Evolutionary conservation across 2,113 vertebrate species (phyloP), one percentile per base, ranked within the genome.

Genomic region (Ceratotherium simum): DNA sequence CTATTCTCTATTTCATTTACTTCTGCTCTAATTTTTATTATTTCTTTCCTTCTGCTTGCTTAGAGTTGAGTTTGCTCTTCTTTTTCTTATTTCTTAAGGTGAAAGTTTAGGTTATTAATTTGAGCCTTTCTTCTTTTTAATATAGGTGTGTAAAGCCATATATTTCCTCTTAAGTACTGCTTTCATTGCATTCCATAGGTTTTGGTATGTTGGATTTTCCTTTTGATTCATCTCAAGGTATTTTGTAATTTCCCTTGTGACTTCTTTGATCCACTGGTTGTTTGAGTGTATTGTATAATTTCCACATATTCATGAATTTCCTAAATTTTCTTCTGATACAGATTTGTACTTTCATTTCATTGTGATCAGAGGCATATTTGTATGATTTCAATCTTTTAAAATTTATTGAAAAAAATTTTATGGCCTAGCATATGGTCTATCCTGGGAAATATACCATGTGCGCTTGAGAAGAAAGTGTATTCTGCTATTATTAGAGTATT

Each of bases 361-460:
- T 81, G 60, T 84, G 95, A 90, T 80, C 67, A 86, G n/a, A 73
- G 36, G 72, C 42, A 79, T 36, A 54, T 64, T 82, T 86, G 36
- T 80, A 80, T 94, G 72, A 48, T 65, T 79, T 80, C n/a, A 80
- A 31, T 64, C 72, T 36, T 80, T 85, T 90, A 36, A 67, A 58
- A 82, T 73, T 62, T 64, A 92, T 86, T 54, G 88, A 90, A 96
- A 94, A 95, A 60, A 72, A 33, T 58, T 72, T 36, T 65, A 65
- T 21, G 31, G 36, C 58, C 80, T 85, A 67, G 56, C 70, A 46
- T 67, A 85, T 31, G 31, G 42, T 42, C 39, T 81, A 76, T 69
- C 51, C 81, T 82, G 58, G 25, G 81, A 79, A 94, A 60, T 81
- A 62, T 58, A 36, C 48, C 36, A 73, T 51, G n/a, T 39, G 33